Conservation (phyloP, 2,113 vertebrate genomes). For the Amazona guildingii region DNA sequence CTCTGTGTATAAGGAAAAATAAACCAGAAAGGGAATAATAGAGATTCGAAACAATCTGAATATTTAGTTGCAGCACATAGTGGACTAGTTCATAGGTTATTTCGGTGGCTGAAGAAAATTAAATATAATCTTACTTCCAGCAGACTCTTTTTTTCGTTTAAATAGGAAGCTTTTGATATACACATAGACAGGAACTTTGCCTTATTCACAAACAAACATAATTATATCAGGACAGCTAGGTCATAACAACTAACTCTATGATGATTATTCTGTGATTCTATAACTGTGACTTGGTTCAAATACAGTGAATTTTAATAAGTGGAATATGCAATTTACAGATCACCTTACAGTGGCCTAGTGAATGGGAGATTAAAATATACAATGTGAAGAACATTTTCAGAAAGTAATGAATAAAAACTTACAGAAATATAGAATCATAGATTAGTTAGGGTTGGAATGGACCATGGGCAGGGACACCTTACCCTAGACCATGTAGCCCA, state of each 20-base stretch:
- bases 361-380: neutral
- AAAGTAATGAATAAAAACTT: neutral
- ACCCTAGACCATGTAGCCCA: neutral
- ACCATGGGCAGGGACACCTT: neutral
- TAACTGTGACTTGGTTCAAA: neutral
- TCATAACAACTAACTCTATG: neutral
- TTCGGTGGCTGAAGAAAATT: neutral
- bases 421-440: neutral
- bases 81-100: neutral
- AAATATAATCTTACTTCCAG: neutral
- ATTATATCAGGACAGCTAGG: neutral
- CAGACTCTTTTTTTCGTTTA: neutral
- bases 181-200: neutral
- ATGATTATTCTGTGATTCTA: neutral
- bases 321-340: neutral
- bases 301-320: neutral
- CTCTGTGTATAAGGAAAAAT: conserved; percentile 56
- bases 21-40: conserved; percentile 52
- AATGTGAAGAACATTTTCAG: neutral
- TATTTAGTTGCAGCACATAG: neutral
- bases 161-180: neutral
- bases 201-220: neutral
- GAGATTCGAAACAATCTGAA: conserved; percentile 43
- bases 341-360: neutral
- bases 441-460: neutral